These are phyloP conservation scores for Smithornis capensis DNA, from an alignment of 2,113 vertebrate species.

Conservation along the genomic window DNA sequence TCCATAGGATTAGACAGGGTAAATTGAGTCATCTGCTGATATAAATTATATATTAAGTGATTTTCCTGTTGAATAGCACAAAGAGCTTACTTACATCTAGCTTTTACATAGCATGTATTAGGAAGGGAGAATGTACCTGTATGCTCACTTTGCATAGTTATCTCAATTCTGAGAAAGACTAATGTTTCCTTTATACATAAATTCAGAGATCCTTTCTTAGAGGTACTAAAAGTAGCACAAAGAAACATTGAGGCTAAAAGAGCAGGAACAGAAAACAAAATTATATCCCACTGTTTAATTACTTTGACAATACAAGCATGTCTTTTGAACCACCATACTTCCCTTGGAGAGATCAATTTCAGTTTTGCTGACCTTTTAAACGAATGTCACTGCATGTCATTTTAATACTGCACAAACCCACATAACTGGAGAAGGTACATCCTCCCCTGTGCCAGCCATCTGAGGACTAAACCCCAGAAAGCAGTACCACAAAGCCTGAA, in stretches of 20 bases:
- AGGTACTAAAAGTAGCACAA: not conserved
- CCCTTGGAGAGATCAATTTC: not conserved
- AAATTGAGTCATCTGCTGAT: not conserved
- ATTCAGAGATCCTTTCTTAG: not conserved
- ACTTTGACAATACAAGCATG: not conserved
- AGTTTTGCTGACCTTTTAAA: not conserved
- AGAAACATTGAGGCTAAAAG: not conserved
- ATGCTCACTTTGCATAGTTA: not conserved
- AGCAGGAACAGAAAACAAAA: not conserved
- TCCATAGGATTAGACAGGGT: not conserved
- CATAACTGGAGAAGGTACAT: accelerated
- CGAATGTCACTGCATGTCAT: not conserved
- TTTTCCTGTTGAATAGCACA: not conserved
- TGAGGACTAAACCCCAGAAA: not conserved
- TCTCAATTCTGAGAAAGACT: not conserved
- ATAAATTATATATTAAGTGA: not conserved
- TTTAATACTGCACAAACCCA: not conserved
- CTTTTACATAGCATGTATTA: not conserved
- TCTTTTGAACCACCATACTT: not conserved
- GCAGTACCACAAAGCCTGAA: not conserved
- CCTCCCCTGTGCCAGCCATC: not conserved
- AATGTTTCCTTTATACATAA: not conserved
- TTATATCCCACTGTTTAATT: not conserved
- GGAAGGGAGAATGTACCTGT: not conserved
- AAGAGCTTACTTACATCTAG: not conserved